phyloP scores from a whole-genome alignment of 2,113 vertebrate genomes.

The Tympanuchus pallidicinctus region DNA sequence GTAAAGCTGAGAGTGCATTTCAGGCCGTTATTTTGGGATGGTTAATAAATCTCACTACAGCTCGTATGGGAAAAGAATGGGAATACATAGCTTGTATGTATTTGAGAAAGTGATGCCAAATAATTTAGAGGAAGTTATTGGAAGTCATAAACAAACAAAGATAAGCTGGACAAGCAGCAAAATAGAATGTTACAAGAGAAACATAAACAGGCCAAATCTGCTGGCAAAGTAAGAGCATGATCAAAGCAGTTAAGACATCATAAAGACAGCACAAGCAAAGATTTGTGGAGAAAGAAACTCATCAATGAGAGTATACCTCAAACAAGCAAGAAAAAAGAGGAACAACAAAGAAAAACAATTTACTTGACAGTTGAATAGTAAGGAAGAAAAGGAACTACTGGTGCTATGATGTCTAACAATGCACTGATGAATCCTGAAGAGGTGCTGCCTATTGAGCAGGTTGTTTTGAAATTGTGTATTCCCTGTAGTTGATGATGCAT shows the following conservation, averaged over 20 bases:
- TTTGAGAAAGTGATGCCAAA: conserved; percentile 37
- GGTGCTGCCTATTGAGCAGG: neutral
- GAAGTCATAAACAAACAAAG: conserved; percentile 56
- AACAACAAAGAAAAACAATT: neutral
- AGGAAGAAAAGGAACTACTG: neutral
- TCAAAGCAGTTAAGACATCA: conserved; percentile 30
- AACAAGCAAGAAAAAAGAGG: neutral
- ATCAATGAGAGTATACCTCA: neutral
- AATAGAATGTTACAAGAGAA: conserved; percentile 24
- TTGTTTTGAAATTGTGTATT: neutral
- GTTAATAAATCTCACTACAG: conserved; percentile 9
- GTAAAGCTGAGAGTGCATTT: conserved; percentile 42
- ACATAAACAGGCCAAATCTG: conserved; percentile 27
- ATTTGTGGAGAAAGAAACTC: neutral
- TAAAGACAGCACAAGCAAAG: neutral
- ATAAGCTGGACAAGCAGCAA: conserved; percentile 31
- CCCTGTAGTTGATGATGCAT: neutral
- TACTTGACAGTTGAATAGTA: neutral
- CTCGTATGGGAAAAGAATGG: conserved; percentile 18
- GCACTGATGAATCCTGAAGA: neutral
- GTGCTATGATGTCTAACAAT: neutral
- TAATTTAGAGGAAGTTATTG: conserved; percentile 46
- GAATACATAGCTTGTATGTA: neutral
- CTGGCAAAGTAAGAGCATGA: neutral
- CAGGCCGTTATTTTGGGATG: neutral